Percentiles rank a stretch among this genome's conserved stretches.
Evolutionary conservation across 2,113 vertebrate genomes (phyloP).

Genomic region (Orthonyx spaldingii): DNA sequence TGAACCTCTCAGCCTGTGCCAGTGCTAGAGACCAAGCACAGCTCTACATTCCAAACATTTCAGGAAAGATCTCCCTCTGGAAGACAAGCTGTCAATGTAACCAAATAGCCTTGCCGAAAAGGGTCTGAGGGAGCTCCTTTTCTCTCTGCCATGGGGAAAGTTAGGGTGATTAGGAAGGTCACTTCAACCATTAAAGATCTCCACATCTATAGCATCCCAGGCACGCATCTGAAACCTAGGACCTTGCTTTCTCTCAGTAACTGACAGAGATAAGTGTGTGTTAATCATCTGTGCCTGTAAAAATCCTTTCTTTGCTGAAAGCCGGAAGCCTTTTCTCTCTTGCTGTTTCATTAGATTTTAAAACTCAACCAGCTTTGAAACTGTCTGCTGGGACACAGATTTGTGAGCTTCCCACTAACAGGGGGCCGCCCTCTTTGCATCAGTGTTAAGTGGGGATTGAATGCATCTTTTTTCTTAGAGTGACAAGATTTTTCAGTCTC

Average conservation of each 20-base stretch:
- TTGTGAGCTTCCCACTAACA: neutral
- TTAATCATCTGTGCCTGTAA: neutral
- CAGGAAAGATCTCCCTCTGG: neutral
- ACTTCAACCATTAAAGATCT: neutral
- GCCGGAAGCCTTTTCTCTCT: neutral
- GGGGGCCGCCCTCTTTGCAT: fast-evolving
- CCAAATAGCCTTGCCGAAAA: neutral
- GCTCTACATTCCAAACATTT: neutral
- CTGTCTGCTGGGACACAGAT: neutral
- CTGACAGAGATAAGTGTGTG: neutral
- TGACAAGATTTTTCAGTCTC: neutral
- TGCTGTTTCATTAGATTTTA: neutral
- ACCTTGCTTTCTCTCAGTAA: neutral
- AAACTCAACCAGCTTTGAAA: neutral
- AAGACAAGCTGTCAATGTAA: neutral
- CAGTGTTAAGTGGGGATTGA: neutral
- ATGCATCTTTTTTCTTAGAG: neutral
- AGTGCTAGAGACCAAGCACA: neutral
- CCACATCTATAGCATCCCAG: neutral
- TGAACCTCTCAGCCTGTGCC: neutral
- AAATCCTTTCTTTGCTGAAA: neutral
- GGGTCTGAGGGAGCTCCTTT: neutral
- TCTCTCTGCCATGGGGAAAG: neutral
- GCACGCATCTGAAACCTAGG: neutral
- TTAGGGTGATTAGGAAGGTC: neutral